Conservation (phyloP, 2,888 invertebrate genomes). For the Hypselothyrea guttata region DNA sequence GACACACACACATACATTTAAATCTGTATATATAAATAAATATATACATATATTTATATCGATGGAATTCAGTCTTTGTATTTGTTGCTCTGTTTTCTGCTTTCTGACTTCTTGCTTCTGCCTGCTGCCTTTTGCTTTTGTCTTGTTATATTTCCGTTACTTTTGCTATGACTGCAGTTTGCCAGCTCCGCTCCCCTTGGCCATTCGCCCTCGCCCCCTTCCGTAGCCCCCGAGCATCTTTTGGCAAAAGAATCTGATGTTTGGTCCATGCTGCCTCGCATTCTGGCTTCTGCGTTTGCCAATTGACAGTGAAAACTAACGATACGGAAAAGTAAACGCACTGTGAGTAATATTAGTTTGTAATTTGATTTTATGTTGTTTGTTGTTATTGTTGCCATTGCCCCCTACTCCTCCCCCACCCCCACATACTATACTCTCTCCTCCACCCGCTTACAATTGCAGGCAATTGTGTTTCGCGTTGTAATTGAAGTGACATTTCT, state of each 20-base stretch:
- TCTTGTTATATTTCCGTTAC: constrained; percentile 59
- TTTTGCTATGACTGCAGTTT: constrained; percentile 61
- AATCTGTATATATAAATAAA: constrained; percentile 6
- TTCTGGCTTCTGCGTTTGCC: constrained; percentile 53
- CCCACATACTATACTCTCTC: constrained; percentile 4
- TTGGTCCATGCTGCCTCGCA: constrained; percentile 33
- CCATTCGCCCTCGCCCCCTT: not conserved
- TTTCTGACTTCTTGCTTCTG: constrained; percentile 7
- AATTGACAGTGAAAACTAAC: constrained; percentile 81
- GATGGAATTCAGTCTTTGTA: constrained; percentile 23
- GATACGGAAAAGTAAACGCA: constrained; percentile 79
- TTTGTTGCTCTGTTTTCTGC: constrained; percentile 30
- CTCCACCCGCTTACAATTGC: constrained; percentile 21
- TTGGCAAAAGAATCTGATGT: constrained; percentile 36
- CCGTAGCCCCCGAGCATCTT: constrained; percentile 24
- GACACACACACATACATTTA: constrained; percentile 8
- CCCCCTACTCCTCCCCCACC: not conserved
- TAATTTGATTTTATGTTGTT: constrained; percentile 71
- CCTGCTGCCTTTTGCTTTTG: constrained; percentile 38
- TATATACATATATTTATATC: constrained; percentile 1
- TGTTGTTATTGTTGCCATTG: constrained; percentile 8
- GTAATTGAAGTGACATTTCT: constrained; percentile 20
- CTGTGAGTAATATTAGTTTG: constrained; percentile 78
- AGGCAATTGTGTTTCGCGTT: constrained; percentile 39
- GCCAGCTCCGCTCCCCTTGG: not conserved